Base-by-base conservation (phyloP, 2,113 vertebrate genomes). In the Microcebus ravelobensis region DNA sequence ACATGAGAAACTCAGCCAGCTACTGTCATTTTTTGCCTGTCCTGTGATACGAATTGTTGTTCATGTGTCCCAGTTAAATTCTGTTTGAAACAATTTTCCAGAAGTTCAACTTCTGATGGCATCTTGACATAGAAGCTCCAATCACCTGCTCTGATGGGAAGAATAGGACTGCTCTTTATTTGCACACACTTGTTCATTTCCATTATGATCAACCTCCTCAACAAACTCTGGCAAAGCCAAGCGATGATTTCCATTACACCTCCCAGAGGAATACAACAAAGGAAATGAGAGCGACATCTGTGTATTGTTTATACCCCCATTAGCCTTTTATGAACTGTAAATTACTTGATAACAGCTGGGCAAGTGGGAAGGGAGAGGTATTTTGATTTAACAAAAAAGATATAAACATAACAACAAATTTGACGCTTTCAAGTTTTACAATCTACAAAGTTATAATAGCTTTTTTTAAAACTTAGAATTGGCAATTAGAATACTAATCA, bases 301-400 rank as follows among this genome's bases (percentile, higher is more conserved):
- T 93, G 94, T 91, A 92, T 98, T 98, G 97, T 96, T 98, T 98
- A 97, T 96, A 96, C 87, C 80, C 97, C 94, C 91, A 96, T 97
- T 98, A 98, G 94, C 97, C 96, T 97, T 98, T 97, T 77, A 82
- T 96, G 96, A 98, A 96, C 96, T 97, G 91, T 97, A 98, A 98
- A 98, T 98, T 98, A 96, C 88, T 98, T 98, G 96, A 91, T 92
- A 98, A 92, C 4, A 68, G 77, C 89, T 97, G 95, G 96, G 81
- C 95, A 90, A 97, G 87, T 81, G 82, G 86, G 42, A 82, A 65
- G 52, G 59, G 92, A 97, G 92, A 96, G 57, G 31, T 95, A 31
- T 61, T 63, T 59, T 98, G 74, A n/a, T 92, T 97, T 61, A 87
- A 96, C 97, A 95, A 97, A 9, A 11, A 90, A 96, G 82, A 20